Base-by-base conservation (phyloP, 2,113 vertebrate species). In the Esox niger region DNA sequence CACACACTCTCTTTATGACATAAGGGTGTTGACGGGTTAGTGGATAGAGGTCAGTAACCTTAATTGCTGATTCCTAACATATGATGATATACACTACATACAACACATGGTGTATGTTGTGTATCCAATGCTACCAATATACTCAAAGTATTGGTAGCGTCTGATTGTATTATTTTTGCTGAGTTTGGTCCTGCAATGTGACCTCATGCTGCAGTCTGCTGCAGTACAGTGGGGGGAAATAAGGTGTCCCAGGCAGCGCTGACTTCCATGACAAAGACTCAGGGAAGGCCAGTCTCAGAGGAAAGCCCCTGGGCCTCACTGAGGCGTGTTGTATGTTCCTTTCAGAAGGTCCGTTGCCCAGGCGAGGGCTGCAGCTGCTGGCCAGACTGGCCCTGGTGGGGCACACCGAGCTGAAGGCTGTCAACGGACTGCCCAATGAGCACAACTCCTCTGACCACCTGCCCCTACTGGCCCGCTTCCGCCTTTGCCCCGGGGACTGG, bases 401-500 rank as follows among this genome's bases (percentile, higher is more conserved):
- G 5, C 90, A 93, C 64, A 80, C 91, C 11, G 94, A 97, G 75
- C 75, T 98, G 47, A 90, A 91, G 90, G 88, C 91, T 62, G 91
- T 94, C 69, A 92, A 92, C 4, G 89, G 92, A 11, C 92, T 98
- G 82, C 97, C 97, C 70, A 98, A 97, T 71, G 91, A 91, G 74
- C 82, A 73, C 2, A 94, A 93, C 86, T 94, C 97, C 27, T 99
- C 97, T 0, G 97, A 99, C 76, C 97, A 99, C 80, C 90, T 99
- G 35, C 96, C 97, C 1, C 85, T 99, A 33, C 76, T 98, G 3
- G 93, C 94, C 13, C 84, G 89, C 62, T 98, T 98, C 84, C 91
- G 95, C 31, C 86, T 96, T 52, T 79, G 89, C 49, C 73, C 74
- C 79, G 94, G 88, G 93, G 54, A 15, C 11, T 17, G 31, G n/a